Evolutionary conservation across 2,888 invertebrate species (phyloP).

Genomic region (Tenodera sinensis): DNA sequence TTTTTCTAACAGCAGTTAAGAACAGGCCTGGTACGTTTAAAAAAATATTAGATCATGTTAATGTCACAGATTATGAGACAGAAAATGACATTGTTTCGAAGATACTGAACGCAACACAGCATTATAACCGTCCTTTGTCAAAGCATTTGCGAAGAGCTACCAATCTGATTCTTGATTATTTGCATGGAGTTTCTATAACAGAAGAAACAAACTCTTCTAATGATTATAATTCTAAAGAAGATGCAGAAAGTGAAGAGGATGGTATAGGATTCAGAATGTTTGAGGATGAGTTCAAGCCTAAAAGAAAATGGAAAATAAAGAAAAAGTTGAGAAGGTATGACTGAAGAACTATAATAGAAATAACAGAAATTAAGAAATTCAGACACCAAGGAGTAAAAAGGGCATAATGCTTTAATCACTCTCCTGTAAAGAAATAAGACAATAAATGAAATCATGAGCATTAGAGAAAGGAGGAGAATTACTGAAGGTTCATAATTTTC

Average conservation of each 20-base stretch:
- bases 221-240: neutral
- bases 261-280: neutral
- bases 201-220: neutral
- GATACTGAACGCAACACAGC: neutral
- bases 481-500: too few relatives aligned
- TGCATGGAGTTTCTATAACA: neutral
- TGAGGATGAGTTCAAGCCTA: neutral
- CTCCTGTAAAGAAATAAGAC: too few relatives aligned
- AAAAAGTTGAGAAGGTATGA: neutral
- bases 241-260: neutral
- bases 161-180: neutral
- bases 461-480: too few relatives aligned
- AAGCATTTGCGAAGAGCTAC: neutral
- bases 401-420: too few relatives aligned
- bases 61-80: neutral
- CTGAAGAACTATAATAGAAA: neutral
- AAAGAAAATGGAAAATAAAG: neutral
- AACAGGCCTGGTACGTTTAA: conserved; percentile 9
- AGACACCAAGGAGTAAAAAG: too few relatives aligned
- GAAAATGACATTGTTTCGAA: neutral
- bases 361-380: neutral
- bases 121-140: neutral
- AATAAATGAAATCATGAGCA: too few relatives aligned
- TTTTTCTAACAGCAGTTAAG: neutral
- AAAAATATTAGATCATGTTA: neutral